Base-by-base conservation (phyloP, 2,113 vertebrate genomes). In the Syrmaticus mikado region DNA sequence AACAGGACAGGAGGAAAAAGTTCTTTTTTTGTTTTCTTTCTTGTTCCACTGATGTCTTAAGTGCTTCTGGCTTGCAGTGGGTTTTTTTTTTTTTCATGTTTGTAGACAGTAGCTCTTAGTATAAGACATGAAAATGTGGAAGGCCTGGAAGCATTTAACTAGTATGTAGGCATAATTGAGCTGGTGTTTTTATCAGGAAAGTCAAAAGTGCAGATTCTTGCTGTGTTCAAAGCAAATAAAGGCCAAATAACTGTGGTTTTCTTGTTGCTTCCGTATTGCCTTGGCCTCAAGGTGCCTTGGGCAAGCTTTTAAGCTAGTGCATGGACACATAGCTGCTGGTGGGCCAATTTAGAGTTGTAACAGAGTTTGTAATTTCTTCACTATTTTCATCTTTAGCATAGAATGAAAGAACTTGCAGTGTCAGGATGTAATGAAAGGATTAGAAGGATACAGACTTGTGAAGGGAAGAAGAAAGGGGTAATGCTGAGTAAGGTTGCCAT, bases 221-320 rank as follows among this genome's bases (percentile, higher is more conserved):
- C 30, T 36, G 8, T 38, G 10, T 61, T 76, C n/a, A 71, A 61
- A 62, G 32, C 24, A 87, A 89, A 76, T 36, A 57, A 57, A 87
- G 10, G 4, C 55, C 15, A n/a, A 82, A 36, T 8, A 65, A 19
- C 60, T 46, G 9, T 52, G 46, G 5, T 71, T 90, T 64, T 1
- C 11, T 55, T 4, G 5, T 70, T 78, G 13, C 40, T 90, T 82
- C 22, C 14, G 1, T 82, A 30, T 32, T 78, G 16, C 5, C 15
- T 10, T 52, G 16, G 22, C 5, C 10, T 11, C 3, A 5, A 0
- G 21, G 32, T 93, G 34, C n/a, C 7, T 6, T 17, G 15, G 36
- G 6, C 24, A 82, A 72, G 41, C 34, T 28, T 50, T 16, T n/a
- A n/a, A 83, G 11, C 21, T 52, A 40, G 21, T 45, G 48, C 11